Evolutionary conservation across 2,113 vertebrate species (phyloP).

Genomic region (Pollachius pollachius): DNA sequence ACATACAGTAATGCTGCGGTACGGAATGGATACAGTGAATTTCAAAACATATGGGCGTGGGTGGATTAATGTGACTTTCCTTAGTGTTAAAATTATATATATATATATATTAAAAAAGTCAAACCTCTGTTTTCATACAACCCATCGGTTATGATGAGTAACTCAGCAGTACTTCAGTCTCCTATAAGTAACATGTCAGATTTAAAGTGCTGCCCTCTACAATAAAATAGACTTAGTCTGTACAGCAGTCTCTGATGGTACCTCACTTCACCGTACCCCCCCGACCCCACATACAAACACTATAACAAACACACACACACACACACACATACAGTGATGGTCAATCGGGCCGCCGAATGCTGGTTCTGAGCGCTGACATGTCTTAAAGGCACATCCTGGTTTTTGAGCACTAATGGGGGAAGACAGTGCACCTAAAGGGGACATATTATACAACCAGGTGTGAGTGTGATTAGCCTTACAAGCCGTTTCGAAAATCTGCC

Average conservation of each 20-base stretch:
- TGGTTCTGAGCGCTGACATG: too few species aligned
- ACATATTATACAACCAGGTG: too few species aligned
- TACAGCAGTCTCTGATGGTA: not conserved
- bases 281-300: not conserved
- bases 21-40: constrained; percentile 46
- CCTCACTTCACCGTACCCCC: not conserved
- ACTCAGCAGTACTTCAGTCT: constrained; percentile 49
- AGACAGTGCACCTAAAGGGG: too few species aligned
- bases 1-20: constrained; percentile 24
- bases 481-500: too few species aligned
- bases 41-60: not conserved
- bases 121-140: constrained; percentile 19
- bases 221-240: not conserved
- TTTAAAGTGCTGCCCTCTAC: not conserved
- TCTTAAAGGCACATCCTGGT: too few species aligned
- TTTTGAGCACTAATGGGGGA: too few species aligned
- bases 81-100: constrained; percentile 2
- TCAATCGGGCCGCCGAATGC: not conserved
- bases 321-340: not conserved
- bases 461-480: too few species aligned
- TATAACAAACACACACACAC: not conserved
- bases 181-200: not conserved
- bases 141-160: constrained; percentile 13
- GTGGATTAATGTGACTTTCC: constrained; percentile 15
- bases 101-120: constrained; percentile 3